Conservation (phyloP, 2,888 invertebrate genomes). For the Andrena haemorrhoa region DNA sequence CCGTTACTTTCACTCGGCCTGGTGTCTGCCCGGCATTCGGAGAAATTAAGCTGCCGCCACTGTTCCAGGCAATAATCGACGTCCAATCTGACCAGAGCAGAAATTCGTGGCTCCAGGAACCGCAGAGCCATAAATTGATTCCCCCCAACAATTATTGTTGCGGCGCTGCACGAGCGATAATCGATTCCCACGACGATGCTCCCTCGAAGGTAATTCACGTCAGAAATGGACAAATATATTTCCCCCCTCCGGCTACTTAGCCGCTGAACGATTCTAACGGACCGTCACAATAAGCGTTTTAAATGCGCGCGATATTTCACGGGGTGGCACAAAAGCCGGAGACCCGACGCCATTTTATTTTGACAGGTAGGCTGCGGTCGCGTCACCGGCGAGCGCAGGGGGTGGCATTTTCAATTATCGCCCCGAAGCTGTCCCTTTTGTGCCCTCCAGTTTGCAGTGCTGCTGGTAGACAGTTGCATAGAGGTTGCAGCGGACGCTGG, state of each 20-base stretch:
- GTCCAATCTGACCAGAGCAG: no score
- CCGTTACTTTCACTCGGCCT: constrained; percentile 6
- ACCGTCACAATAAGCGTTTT: constrained; percentile 63
- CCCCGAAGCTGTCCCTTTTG: background rate
- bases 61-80: no score
- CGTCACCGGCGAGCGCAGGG: constrained; percentile 45
- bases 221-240: constrained; percentile 46
- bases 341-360: constrained; percentile 61
- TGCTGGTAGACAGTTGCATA: constrained; percentile 10
- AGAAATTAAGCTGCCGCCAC: background rate
- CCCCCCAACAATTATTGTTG: background rate
- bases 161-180: background rate
- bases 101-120: background rate
- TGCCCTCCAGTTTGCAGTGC: background rate
- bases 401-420: constrained; percentile 60
- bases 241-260: constrained; percentile 44
- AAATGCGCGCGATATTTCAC: constrained; percentile 70
- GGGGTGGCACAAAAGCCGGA: constrained; percentile 49
- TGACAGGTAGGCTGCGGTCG: constrained; percentile 45
- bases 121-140: background rate
- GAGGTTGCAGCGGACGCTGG: background rate
- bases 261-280: constrained; percentile 69
- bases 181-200: constrained; percentile 43
- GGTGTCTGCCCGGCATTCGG: background rate
- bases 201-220: constrained; percentile 42